These are phyloP conservation scores for Promerops cafer DNA, from an alignment of 2,113 vertebrate genomes.

Conservation along the genomic window DNA sequence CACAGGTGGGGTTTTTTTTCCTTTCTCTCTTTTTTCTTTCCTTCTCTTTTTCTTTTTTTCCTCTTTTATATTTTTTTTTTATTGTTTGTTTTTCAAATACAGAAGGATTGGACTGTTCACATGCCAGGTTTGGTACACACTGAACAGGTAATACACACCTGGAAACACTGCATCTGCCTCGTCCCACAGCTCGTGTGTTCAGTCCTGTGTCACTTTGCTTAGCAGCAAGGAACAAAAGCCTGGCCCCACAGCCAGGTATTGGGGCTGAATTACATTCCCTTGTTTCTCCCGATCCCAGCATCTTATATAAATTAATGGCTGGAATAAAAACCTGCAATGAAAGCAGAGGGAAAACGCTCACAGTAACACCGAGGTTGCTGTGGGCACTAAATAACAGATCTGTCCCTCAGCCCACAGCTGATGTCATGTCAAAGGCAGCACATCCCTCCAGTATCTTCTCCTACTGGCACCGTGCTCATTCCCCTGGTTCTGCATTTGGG, in stretches of 20 bases:
- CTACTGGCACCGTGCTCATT: background rate
- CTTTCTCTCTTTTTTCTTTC: background rate
- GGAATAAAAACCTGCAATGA: background rate
- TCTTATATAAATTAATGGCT: background rate
- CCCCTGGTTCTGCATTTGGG: background rate
- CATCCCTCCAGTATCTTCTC: background rate
- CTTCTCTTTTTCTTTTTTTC: accelerated
- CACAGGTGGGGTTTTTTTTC: accelerated
- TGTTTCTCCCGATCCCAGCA: background rate
- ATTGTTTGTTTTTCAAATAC: background rate
- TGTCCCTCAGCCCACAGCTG: background rate
- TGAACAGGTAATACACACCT: background rate
- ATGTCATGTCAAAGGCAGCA: background rate
- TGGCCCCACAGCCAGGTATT: background rate
- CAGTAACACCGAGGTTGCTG: background rate
- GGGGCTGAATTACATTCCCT: background rate
- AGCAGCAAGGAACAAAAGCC: background rate
- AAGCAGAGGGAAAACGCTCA: background rate
- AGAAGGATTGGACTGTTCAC: background rate
- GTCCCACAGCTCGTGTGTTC: accelerated
- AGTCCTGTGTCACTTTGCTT: background rate
- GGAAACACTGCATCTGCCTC: background rate
- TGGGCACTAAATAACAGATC: background rate
- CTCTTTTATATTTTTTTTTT: background rate
- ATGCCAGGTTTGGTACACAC: background rate